Percentiles rank a stretch among this genome's conserved stretches.
These are phyloP conservation scores for Pteria penguin DNA, from an alignment of 2,888 invertebrate species.

Conservation along the genomic window DNA sequence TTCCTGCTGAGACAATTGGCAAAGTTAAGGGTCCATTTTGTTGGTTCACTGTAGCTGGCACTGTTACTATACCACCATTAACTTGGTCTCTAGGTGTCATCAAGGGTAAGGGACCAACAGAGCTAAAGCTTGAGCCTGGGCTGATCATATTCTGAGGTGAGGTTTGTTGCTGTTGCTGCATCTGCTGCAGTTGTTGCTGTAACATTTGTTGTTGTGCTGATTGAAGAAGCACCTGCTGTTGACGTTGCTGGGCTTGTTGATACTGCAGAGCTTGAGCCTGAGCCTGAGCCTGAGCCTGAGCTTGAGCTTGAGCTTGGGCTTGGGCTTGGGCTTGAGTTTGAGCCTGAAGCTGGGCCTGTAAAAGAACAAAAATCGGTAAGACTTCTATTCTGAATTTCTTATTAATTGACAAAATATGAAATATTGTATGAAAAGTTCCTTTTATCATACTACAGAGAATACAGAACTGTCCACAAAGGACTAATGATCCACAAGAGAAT, in stretches of 20 bases:
- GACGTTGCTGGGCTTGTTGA: slow-evolving; percentile 55
- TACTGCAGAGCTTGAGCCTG: slow-evolving; percentile 60
- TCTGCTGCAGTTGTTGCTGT: slow-evolving; percentile 55
- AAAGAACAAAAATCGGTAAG: too few relatives aligned
- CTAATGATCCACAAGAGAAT: too few relatives aligned
- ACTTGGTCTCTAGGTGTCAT: slow-evolving; percentile 28
- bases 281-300: slow-evolving; percentile 61
- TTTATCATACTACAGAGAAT: background rate
- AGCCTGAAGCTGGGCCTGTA: slow-evolving; percentile 24
- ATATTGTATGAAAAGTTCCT: background rate
- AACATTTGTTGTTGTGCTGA: slow-evolving; percentile 56
- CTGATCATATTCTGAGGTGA: slow-evolving; percentile 56
- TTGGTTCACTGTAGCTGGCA: slow-evolving; percentile 35
- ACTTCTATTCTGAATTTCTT: too few relatives aligned
- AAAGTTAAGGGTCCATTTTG: slow-evolving; percentile 11
- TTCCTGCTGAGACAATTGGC: slow-evolving; percentile 29
- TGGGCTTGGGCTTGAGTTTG: slow-evolving; percentile 42
- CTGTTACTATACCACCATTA: slow-evolving; percentile 22
- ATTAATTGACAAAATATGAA: too few relatives aligned
- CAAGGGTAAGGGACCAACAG: slow-evolving; percentile 38
- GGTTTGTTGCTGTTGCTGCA: slow-evolving; percentile 61
- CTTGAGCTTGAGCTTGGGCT: slow-evolving; percentile 55
- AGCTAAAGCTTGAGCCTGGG: slow-evolving; percentile 56
- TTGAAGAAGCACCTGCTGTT: slow-evolving; percentile 57
- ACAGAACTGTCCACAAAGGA: background rate